A percentile compares a stretch with the other conserved stretches of the same genome.
phyloP scores from a whole-genome alignment of 1,140 invertebrate species.

The Piezodorus guildinii region DNA sequence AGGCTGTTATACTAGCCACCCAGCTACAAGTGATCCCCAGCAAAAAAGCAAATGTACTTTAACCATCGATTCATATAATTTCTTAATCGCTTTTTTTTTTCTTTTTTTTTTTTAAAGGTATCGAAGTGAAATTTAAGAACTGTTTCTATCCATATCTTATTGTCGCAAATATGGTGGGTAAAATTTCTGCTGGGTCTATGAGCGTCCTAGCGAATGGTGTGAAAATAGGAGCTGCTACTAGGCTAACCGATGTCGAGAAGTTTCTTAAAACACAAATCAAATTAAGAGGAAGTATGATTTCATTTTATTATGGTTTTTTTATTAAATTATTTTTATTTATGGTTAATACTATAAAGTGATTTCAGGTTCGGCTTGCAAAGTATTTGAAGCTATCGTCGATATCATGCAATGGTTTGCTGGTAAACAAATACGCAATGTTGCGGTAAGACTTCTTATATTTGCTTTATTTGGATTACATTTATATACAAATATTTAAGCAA shows the following conservation, averaged over 20 bases:
- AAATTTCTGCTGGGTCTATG: conserved; percentile 54
- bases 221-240: conserved; percentile 67
- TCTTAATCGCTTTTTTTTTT: neutral
- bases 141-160: conserved; percentile 70
- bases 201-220: conserved; percentile 44
- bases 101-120: conserved; percentile 35
- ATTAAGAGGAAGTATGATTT: conserved; percentile 36
- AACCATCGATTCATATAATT: too few species aligned
- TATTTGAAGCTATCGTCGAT: conserved; percentile 59
- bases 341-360: neutral
- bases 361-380: conserved; percentile 48
- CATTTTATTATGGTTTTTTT: neutral
- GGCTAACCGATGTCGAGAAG: conserved; percentile 58
- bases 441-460: conserved; percentile 38
- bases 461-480: neutral
- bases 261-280: conserved; percentile 20
- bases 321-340: neutral
- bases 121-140: conserved; percentile 86
- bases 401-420: conserved; percentile 93
- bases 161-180: conserved; percentile 55
- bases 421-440: conserved; percentile 79
- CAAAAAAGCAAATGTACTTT: too few species aligned
- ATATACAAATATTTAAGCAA: too few species aligned
- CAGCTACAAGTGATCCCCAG: too few species aligned
- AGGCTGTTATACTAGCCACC: too few species aligned